Evolutionary conservation across 2,888 invertebrate species (phyloP).

Genomic region (Ophraella communa): DNA sequence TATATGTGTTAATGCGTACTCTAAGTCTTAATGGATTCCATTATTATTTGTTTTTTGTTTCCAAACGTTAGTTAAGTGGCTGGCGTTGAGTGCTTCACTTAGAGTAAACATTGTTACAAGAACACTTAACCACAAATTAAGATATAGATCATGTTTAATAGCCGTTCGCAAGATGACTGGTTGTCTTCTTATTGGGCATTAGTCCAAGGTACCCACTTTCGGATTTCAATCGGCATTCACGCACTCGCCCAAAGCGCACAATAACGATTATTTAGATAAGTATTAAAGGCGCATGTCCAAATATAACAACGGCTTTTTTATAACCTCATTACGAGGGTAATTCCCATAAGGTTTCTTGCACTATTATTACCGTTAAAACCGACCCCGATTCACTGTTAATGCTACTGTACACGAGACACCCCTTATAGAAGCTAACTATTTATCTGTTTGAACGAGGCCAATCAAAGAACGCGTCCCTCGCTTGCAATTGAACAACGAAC

Average conservation of each 20-base stretch:
- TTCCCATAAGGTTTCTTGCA: too few species aligned
- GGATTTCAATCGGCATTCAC: conserved; percentile 7
- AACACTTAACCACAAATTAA: conserved; percentile 42
- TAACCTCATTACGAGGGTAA: too few species aligned
- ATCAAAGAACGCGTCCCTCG: too few species aligned
- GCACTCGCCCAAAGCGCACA: neutral
- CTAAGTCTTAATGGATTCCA: conserved; percentile 43
- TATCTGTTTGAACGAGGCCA: too few species aligned
- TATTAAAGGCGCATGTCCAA: too few species aligned
- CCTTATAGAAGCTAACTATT: too few species aligned
- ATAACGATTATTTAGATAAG: too few species aligned
- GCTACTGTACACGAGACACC: too few species aligned
- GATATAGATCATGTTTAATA: conserved; percentile 42
- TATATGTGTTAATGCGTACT: conserved; percentile 35
- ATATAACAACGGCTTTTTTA: too few species aligned
- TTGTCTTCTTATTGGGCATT: conserved; percentile 8
- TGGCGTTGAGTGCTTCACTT: conserved; percentile 42
- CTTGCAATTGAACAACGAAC: too few species aligned
- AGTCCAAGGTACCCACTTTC: neutral
- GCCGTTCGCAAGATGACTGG: conserved; percentile 6
- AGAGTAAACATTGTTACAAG: conserved; percentile 42
- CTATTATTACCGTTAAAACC: too few species aligned
- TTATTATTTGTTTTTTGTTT: conserved; percentile 40
- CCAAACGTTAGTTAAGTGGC: conserved; percentile 41
- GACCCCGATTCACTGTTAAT: too few species aligned